Evolutionary conservation across 2,113 vertebrate species (phyloP), one percentile per base, ranked within the genome.

Genomic region (Colinus virginianus): DNA sequence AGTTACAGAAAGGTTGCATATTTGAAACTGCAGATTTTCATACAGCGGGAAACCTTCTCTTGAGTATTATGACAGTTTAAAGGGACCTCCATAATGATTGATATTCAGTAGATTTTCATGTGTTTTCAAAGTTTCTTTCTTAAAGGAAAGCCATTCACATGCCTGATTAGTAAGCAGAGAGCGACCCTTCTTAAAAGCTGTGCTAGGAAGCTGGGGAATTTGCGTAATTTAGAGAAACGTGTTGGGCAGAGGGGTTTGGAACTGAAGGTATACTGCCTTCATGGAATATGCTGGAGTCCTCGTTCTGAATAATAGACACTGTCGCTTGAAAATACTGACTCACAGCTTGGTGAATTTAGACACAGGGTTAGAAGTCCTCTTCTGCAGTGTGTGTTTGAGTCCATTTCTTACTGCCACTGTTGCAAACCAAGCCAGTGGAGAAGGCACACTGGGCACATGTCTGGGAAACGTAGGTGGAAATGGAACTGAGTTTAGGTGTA

Each of bases 51-150:
- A 94, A 75, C 78, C 36, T 93, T 88, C 96, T 96, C 96, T 84
- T 90, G 94, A 95, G 95, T 95, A 96, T 96, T 96, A 75, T 0
- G 1, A 86, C 90, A 58, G 94, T 95, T 96, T 96, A 96, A 95
- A 96, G 91, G 82, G 93, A 95, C 95, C 85, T 95, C 93, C 85
- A 78, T 88, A 80, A 95, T 95, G 94, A 96, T 95, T 96, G 96
- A 95, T 96, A 96, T 96, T 96, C 95, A 95, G 93, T 93, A 88
- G 93, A 94, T 96, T 96, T 96, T 96, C 95, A 91, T 95, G 94
- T 95, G 91, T 96, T 96, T 96, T 96, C 96, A 95, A 96, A 95
- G 93, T 96, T 96, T 91, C 94, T 94, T 93, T 96, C 88, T 93
- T 91, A 88, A 96, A 96, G 94, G 53, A 93, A 93, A 95, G 69